Conservation (phyloP, 2,113 vertebrate genomes). For the Lasiurus borealis region DNA sequence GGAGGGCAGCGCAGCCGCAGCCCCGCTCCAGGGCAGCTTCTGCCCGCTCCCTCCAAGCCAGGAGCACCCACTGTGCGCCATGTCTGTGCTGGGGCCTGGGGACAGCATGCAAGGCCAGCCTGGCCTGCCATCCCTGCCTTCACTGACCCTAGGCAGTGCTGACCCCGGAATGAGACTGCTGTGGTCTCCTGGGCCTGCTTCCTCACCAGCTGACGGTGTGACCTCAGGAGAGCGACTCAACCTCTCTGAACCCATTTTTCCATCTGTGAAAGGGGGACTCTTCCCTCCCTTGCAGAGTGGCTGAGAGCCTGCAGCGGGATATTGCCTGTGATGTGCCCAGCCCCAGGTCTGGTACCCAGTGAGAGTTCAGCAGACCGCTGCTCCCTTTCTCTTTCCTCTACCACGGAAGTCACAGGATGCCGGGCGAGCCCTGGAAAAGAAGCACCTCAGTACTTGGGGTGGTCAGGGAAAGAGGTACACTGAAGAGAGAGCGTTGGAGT, state of each 20-base stretch:
- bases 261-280: not conserved
- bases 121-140: not conserved
- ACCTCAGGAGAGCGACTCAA: not conserved
- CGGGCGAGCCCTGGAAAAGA: not conserved
- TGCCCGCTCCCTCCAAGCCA: fast-evolving
- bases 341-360: fast-evolving
- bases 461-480: no score
- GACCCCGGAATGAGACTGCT: not conserved
- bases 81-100: not conserved
- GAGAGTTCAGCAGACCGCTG: not conserved
- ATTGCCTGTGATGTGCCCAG: not conserved
- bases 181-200: not conserved
- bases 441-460: not conserved
- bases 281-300: no score
- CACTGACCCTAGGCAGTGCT: fast-evolving
- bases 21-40: fast-evolving
- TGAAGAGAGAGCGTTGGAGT: not conserved
- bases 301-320: not conserved
- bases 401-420: not conserved
- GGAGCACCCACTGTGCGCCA: not conserved
- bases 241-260: not conserved
- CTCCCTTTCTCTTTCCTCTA: not conserved
- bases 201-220: not conserved
- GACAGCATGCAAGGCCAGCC: not conserved
- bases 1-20: slow-evolving; percentile 50